phyloP scores from a whole-genome alignment of 2,113 vertebrate genomes.

The Rynchops niger region DNA sequence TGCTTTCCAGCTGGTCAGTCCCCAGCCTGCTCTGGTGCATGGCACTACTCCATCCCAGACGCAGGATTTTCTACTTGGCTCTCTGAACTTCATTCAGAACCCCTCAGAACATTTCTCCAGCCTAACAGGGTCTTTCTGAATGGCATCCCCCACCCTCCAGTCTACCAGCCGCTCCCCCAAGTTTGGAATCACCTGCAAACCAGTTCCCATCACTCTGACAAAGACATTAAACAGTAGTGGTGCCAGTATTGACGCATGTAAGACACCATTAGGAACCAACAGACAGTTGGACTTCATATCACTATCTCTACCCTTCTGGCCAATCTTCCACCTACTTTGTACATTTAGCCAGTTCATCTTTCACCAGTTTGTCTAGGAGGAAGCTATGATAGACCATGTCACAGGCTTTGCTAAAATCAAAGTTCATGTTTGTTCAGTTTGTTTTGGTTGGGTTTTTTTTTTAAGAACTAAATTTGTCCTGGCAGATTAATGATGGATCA shows the following conservation, averaged over 20 bases:
- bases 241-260: accelerated
- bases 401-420: neutral
- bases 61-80: neutral
- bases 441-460: neutral
- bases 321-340: neutral
- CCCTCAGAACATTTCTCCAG: neutral
- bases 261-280: neutral
- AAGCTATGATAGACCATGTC: neutral
- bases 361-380: neutral
- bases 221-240: neutral
- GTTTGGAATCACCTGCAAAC: neutral
- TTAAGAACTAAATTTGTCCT: neutral
- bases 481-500: neutral
- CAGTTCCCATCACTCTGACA: neutral
- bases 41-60: neutral
- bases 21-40: neutral
- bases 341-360: neutral
- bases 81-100: neutral
- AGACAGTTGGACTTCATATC: neutral
- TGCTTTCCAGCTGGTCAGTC: neutral
- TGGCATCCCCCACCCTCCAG: neutral
- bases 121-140: neutral
- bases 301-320: neutral
- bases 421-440: neutral
- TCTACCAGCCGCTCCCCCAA: neutral